Conservation (phyloP, 2,113 vertebrate species). For the Crotophaga sulcirostris region DNA sequence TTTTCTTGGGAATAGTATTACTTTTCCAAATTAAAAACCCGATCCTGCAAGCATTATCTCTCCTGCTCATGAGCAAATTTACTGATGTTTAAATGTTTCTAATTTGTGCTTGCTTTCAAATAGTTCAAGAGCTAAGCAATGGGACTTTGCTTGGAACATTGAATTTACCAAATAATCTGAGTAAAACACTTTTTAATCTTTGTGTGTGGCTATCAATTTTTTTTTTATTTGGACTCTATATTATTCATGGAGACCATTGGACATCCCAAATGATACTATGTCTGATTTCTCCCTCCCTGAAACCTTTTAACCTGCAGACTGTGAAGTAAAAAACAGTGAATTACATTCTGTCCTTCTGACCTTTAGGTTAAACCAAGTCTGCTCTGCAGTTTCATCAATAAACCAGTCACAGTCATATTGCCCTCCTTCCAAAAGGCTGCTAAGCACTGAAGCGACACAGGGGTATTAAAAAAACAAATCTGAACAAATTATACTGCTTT, state of each 20-base stretch:
- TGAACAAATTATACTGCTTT: not conserved
- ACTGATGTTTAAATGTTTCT: not conserved
- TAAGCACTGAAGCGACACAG: not conserved
- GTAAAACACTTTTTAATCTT: not conserved
- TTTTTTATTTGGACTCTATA: not conserved
- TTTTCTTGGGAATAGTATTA: not conserved
- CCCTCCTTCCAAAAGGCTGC: not conserved
- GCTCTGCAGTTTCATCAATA: not conserved
- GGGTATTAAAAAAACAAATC: not conserved
- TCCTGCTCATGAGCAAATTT: not conserved
- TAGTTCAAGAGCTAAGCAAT: not conserved
- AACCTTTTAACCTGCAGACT: not conserved
- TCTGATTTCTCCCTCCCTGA: not conserved
- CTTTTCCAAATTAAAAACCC: conserved; percentile 34
- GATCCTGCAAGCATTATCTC: not conserved
- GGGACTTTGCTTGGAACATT: not conserved
- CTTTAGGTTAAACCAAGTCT: conserved; percentile 1
- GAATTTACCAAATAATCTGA: not conserved
- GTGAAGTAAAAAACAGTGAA: not conserved
- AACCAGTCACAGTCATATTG: not conserved
- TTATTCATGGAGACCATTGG: not conserved
- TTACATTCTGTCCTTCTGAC: not conserved
- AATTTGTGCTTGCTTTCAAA: not conserved
- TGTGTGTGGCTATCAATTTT: not conserved
- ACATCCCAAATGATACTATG: not conserved